Conservation (phyloP, 2,888 invertebrate genomes). For the Miltochrista miniata region DNA sequence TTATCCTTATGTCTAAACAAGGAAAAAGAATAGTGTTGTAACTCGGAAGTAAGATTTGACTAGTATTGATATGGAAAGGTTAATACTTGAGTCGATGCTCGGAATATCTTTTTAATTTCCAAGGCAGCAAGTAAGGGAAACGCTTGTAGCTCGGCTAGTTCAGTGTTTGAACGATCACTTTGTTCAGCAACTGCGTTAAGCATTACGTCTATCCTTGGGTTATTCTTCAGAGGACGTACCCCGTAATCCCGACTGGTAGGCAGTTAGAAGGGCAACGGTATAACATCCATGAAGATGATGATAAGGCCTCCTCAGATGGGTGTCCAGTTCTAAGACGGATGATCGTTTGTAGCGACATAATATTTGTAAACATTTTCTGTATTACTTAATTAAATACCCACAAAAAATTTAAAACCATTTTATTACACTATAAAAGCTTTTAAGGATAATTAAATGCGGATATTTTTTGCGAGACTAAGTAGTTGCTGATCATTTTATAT, state of each 20-base stretch:
- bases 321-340: no score
- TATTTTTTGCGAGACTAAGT: not conserved
- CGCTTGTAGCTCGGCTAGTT: no score
- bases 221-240: no score
- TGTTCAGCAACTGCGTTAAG: no score
- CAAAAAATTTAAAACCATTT: conserved; percentile 1
- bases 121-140: conserved; percentile 2
- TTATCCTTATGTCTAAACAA: conserved; percentile 40
- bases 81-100: conserved; percentile 21
- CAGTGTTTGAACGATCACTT: no score
- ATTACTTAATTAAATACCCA: not conserved
- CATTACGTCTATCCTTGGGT: no score
- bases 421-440: conserved; percentile 21
- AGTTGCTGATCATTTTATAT: not conserved
- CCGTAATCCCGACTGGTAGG: no score
- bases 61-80: conserved; percentile 27
- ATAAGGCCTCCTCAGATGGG: no score
- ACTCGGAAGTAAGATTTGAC: conserved; percentile 53
- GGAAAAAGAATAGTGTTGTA: conserved; percentile 51
- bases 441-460: conserved; percentile 13
- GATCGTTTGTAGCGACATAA: not conserved
- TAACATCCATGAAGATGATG: no score
- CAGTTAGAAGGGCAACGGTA: no score
- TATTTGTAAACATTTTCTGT: not conserved
- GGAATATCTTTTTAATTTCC: conserved; percentile 6